Evolutionary conservation across 1,140 invertebrate genomes (phyloP).

Genomic region (Archivesica marissinica): DNA sequence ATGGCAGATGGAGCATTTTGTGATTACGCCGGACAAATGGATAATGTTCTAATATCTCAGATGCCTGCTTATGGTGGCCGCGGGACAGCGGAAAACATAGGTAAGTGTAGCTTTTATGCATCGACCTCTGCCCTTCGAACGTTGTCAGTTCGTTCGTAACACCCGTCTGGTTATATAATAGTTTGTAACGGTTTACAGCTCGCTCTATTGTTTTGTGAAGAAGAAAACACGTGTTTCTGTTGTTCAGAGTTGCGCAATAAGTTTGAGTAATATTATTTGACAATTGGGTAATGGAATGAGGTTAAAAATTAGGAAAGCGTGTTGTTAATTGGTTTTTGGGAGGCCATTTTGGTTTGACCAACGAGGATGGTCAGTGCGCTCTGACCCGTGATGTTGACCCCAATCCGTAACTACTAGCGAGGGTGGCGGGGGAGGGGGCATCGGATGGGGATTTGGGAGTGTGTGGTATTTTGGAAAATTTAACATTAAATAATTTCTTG

Average conservation of each 20-base stretch:
- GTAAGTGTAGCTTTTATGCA: constrained; percentile 53
- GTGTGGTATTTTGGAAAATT: not conserved
- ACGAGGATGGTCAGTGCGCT: constrained; percentile 36
- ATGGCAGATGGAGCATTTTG: constrained; percentile 59
- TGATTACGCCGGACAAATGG: constrained; percentile 50
- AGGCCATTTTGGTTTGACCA: constrained; percentile 57
- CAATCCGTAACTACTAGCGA: not conserved
- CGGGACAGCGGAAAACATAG: constrained; percentile 32
- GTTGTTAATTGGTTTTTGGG: constrained; percentile 4
- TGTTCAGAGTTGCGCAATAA: not conserved
- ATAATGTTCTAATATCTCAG: constrained; percentile 48
- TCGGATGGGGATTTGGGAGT: not conserved
- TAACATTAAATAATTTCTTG: too few relatives aligned
- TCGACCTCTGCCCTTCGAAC: constrained; percentile 57
- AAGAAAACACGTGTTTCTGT: not conserved
- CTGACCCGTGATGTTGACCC: constrained; percentile 53
- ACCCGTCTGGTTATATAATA: constrained; percentile 51
- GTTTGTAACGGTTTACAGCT: constrained; percentile 9
- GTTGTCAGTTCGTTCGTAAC: constrained; percentile 46
- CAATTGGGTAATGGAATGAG: not conserved
- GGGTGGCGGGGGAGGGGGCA: not conserved
- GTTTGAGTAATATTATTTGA: not conserved
- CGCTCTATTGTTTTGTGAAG: not conserved
- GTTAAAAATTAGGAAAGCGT: not conserved
- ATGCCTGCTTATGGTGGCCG: constrained; percentile 30